These are phyloP conservation scores for Plecotus auritus DNA, from an alignment of 2,113 vertebrate genomes.

Conservation along the genomic window DNA sequence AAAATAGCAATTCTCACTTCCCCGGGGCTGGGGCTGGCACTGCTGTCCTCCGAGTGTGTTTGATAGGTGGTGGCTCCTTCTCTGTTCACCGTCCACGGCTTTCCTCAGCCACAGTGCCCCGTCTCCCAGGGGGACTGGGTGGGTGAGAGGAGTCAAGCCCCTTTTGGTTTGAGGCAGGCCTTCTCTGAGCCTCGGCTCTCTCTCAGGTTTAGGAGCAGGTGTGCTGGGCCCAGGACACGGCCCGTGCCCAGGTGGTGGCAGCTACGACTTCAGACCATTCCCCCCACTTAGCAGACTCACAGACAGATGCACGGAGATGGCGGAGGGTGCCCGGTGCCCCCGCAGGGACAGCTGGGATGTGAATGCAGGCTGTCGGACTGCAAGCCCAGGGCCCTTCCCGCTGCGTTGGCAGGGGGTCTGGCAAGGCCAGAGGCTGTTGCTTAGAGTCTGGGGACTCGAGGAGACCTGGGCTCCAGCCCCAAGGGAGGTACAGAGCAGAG, in stretches of 20 bases:
- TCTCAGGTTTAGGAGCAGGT: background rate
- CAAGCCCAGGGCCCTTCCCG: background rate
- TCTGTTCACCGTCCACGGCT: background rate
- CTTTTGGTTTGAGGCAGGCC: background rate
- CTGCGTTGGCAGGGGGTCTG: background rate
- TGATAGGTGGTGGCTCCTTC: background rate
- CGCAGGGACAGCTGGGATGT: background rate
- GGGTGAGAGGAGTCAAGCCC: background rate
- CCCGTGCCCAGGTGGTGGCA: background rate
- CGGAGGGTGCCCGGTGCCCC: background rate
- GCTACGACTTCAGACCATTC: background rate
- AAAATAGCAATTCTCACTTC: background rate
- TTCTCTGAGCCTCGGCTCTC: background rate
- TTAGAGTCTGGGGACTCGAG: background rate
- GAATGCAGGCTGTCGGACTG: background rate
- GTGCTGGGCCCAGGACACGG: rapidly evolving
- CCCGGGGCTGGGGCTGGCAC: background rate
- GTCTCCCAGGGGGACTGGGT: background rate
- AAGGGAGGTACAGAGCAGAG: background rate
- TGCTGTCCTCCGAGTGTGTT: too few relatives aligned
- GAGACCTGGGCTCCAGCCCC: background rate
- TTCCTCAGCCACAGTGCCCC: rapidly evolving
- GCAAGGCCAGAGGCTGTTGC: background rate
- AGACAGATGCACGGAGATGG: background rate
- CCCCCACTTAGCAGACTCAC: background rate